These are phyloP conservation scores for Adelphocoris suturalis DNA, from an alignment of 2,888 invertebrate genomes.

Conservation along the genomic window DNA sequence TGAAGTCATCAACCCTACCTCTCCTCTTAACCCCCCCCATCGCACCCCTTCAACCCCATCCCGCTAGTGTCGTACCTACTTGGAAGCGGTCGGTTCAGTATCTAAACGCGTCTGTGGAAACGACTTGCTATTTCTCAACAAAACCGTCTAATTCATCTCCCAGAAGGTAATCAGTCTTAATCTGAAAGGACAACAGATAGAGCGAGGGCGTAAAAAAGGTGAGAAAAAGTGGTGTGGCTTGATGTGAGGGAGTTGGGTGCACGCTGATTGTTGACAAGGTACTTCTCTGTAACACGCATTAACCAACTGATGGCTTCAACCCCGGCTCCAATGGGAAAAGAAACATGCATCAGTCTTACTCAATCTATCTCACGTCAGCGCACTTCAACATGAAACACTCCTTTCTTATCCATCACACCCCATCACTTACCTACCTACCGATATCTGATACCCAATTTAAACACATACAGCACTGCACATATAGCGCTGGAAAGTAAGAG, in stretches of 20 bases:
- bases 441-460: slow-evolving; percentile 63
- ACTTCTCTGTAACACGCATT: slow-evolving; percentile 66
- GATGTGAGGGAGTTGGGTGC: slow-evolving; percentile 17
- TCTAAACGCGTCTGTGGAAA: slow-evolving; percentile 17
- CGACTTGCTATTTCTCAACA: slow-evolving; percentile 48
- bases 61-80: too few species aligned
- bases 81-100: too few species aligned
- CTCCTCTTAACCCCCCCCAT: too few species aligned
- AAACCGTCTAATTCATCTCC: slow-evolving; percentile 59
- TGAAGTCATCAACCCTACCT: too few species aligned
- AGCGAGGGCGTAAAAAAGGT: slow-evolving; percentile 12
- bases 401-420: slow-evolving; percentile 65
- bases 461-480: slow-evolving; percentile 38
- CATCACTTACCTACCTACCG: slow-evolving; percentile 58
- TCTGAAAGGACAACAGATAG: slow-evolving; percentile 55
- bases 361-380: slow-evolving; percentile 67
- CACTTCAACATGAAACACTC: slow-evolving; percentile 67
- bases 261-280: slow-evolving; percentile 66
- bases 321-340: slow-evolving; percentile 55
- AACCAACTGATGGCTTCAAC: slow-evolving; percentile 63
- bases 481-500: not conserved
- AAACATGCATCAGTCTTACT: slow-evolving; percentile 67
- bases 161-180: slow-evolving; percentile 66
- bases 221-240: not conserved
- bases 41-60: too few species aligned